Conservation (phyloP, 2,797 vertebrate species). For the Phoebastria nigripes region DNA sequence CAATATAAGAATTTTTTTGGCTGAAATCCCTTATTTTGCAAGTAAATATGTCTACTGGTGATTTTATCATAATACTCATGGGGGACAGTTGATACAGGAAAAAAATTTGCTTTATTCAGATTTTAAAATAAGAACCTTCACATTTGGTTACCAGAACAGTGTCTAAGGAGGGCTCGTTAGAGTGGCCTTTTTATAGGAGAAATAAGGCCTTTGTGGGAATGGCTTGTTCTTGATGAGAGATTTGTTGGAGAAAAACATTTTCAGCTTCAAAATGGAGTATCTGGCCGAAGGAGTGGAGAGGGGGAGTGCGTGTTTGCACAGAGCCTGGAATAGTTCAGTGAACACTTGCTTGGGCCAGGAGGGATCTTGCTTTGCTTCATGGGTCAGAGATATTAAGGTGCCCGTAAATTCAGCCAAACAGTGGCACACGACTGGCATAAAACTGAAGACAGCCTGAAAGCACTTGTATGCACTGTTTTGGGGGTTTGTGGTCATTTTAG, state of each 20-base stretch:
- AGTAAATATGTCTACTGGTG: background rate
- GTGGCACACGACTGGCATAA: background rate
- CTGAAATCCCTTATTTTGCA: background rate
- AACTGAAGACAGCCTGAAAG: background rate
- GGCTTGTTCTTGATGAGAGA: background rate
- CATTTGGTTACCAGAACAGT: background rate
- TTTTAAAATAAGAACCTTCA: background rate
- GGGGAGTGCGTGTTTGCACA: background rate
- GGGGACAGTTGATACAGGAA: background rate
- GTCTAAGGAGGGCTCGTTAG: background rate
- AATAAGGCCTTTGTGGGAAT: background rate
- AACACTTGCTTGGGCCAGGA: background rate
- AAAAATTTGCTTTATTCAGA: background rate
- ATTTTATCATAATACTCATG: background rate
- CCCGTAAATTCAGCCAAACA: background rate
- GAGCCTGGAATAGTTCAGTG: background rate
- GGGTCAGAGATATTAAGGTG: background rate
- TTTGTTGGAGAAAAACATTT: background rate
- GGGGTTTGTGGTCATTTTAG: background rate
- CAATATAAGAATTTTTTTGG: background rate
- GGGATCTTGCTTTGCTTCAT: background rate
- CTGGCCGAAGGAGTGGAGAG: background rate
- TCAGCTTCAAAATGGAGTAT: background rate
- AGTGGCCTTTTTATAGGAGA: background rate
- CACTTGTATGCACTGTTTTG: background rate